Evolutionary conservation across 2,888 invertebrate genomes (phyloP).

Genomic region (Aporophyla nigra): DNA sequence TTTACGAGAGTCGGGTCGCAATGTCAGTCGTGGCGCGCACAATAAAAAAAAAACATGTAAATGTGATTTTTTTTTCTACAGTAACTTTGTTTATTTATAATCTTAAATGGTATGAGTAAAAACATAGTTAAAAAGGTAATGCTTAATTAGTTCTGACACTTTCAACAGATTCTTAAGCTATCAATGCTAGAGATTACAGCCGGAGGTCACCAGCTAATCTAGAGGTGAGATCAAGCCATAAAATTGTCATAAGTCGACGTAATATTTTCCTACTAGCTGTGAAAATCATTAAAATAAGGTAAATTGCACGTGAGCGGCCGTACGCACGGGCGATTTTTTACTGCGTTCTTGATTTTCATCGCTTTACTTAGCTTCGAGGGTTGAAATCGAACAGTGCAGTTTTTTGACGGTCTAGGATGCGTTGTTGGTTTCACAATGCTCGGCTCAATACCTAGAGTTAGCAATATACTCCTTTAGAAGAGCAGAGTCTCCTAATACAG

Average conservation of each 20-base stretch:
- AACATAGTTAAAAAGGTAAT: neutral
- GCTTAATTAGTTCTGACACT: neutral
- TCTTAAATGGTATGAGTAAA: too few species aligned
- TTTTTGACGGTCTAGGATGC: too few species aligned
- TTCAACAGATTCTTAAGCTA: constrained; percentile 13
- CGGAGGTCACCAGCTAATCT: constrained; percentile 46
- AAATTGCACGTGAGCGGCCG: constrained; percentile 12
- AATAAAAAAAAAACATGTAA: too few species aligned
- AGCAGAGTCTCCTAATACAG: too few species aligned
- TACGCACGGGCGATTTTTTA: neutral
- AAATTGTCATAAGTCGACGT: constrained; percentile 14
- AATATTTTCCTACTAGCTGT: constrained; percentile 35
- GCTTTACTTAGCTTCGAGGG: neutral
- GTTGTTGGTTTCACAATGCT: neutral
- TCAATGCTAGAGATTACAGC: constrained; percentile 17
- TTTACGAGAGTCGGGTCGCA: too few species aligned
- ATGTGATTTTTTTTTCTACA: too few species aligned
- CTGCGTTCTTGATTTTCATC: neutral
- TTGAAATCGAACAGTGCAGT: neutral
- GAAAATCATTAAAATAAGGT: constrained; percentile 41
- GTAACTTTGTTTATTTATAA: too few species aligned
- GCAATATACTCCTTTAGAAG: neutral
- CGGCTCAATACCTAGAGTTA: neutral
- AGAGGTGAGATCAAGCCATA: constrained; percentile 33
- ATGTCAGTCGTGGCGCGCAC: too few species aligned